phyloP scores from a whole-genome alignment of 1,140 invertebrate species.

The Zophobas atratus region DNA sequence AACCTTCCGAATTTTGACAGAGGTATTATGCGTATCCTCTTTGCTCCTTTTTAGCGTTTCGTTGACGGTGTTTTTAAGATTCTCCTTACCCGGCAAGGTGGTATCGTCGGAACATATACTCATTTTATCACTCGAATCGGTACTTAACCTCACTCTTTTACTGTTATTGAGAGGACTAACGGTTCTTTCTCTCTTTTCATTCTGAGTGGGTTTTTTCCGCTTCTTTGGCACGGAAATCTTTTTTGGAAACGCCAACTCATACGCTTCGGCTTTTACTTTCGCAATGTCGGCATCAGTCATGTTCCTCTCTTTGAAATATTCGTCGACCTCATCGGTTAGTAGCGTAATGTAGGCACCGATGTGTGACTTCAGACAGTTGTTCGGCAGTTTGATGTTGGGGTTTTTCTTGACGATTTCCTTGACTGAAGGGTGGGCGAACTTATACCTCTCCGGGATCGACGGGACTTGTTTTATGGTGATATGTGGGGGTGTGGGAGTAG shows the following conservation, averaged over 20 bases:
- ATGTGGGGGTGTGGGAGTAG: not conserved
- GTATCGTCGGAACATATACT: too few relatives aligned
- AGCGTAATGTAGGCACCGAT: constrained; percentile 7
- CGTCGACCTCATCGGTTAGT: constrained; percentile 14
- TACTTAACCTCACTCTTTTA: too few relatives aligned
- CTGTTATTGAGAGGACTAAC: too few relatives aligned
- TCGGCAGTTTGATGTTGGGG: not conserved
- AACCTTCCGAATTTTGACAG: too few relatives aligned
- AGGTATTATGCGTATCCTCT: too few relatives aligned
- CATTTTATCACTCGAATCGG: too few relatives aligned
- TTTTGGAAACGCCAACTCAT: not conserved
- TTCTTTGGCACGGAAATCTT: not conserved
- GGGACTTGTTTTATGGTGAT: not conserved
- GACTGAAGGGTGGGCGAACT: constrained; percentile 12
- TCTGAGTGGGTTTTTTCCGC: not conserved
- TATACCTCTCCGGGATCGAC: not conserved
- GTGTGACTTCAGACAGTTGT: not conserved
- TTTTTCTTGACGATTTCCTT: not conserved
- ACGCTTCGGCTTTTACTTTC: not conserved
- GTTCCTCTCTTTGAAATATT: constrained; percentile 17
- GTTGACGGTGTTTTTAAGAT: too few relatives aligned
- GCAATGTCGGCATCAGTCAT: constrained; percentile 1
- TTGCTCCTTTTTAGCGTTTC: too few relatives aligned
- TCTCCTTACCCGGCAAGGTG: too few relatives aligned
- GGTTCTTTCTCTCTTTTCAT: not conserved